phyloP scores from a whole-genome alignment of 2,888 invertebrate species.

The Entomobrya proxima region DNA sequence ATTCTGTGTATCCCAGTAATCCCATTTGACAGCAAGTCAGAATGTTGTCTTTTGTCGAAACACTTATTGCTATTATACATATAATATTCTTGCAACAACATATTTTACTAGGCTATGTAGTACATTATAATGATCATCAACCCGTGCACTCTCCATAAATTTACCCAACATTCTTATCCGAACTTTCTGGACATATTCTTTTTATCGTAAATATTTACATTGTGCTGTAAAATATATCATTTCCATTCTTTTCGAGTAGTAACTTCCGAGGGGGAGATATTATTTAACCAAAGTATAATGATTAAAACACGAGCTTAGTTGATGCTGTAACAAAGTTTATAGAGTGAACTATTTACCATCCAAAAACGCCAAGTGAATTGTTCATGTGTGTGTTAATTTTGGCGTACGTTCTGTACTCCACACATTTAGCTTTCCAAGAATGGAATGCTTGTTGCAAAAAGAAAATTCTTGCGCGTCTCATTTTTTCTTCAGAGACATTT shows the following conservation, averaged over 20 bases:
- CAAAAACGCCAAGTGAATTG: neutral
- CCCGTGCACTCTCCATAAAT: neutral
- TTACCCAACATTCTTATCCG: neutral
- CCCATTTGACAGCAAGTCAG: neutral
- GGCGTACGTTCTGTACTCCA: neutral
- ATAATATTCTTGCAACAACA: no score
- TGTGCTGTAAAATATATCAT: neutral
- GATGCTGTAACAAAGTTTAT: neutral
- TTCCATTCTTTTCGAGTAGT: slow-evolving; percentile 7
- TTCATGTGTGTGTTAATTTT: neutral
- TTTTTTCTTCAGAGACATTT: neutral
- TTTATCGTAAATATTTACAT: neutral
- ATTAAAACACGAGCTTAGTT: slow-evolving; percentile 26
- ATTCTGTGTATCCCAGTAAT: neutral
- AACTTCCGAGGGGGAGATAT: slow-evolving; percentile 19
- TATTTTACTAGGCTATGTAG: no score
- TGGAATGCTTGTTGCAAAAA: neutral
- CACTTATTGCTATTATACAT: no score
- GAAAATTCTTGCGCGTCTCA: neutral
- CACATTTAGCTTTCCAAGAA: slow-evolving; percentile 17
- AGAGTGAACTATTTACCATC: no score
- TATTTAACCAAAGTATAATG: neutral
- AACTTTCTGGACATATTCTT: slow-evolving; percentile 33
- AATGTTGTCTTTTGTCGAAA: no score
- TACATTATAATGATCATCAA: neutral